Base-by-base conservation (phyloP, 2,888 invertebrate species). In the Nymphalis urticae region DNA sequence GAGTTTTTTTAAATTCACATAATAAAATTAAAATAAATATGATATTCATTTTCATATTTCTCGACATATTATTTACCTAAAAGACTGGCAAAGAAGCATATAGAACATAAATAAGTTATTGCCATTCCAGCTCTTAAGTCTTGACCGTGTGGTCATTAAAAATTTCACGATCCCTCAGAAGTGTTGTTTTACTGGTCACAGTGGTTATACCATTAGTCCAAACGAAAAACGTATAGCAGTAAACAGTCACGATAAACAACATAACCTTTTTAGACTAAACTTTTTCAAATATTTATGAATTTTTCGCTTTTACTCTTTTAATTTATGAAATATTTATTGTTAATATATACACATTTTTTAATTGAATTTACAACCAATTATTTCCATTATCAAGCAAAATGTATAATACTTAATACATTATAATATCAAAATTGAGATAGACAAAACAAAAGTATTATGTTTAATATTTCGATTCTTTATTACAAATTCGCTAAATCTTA, bases 151-250 rank as follows among this genome's bases (percentile, higher is more conserved):
- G 78, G 77, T 80, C 88, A 84, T 90, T 86, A 91, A 91, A 87
- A 85, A 79, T 85, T 90, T 91, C 87, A 91, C 81, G 90, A 87
- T 80, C 84, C 75, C 83, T 85, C 89, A 87, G 89, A 89, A 87
- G 87, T 87, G 86, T 84, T 88, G 88, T 88, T 90, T 89, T 87
- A 89, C 82, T 87, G 85, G 87, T 84, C 79, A 82, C 77, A 79
- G 85, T 77, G 85, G 81, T 87, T 85, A 87, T 85, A 80, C 85
- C 83, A 84, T 82, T 82, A 85, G 82, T 83, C 83, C 82, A 73
- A 71, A 62, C 74, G 65, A 61, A 68, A 65, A 51, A 50, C 60
- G 63, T 61, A 56, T 48, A 21, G 51, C 32, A 19, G 21, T 21
- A 24, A 51, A 42, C 27, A 32, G 32, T 51, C 27, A 36, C n/a